These are phyloP conservation scores for Acyrthosiphon pisum DNA, from an alignment of 1,140 invertebrate genomes.

Conservation along the genomic window DNA sequence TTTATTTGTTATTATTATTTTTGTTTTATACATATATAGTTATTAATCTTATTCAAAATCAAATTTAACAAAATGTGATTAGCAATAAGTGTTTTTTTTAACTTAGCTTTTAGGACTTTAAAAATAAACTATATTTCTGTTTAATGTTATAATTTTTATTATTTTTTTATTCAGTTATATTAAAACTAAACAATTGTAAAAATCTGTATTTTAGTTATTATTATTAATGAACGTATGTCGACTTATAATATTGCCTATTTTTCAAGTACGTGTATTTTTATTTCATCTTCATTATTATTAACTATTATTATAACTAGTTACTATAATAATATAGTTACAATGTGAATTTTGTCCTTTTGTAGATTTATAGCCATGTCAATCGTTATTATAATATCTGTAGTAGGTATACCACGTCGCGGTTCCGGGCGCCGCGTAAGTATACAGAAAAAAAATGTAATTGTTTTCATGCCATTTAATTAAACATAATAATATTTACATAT, in stretches of 20 bases:
- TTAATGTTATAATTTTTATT: neutral
- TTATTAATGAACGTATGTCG: neutral
- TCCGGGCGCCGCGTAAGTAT: neutral
- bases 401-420: neutral
- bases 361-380: neutral
- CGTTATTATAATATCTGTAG: neutral
- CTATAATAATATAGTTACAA: neutral
- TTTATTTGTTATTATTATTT: slow-evolving; percentile 7
- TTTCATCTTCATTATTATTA: slow-evolving; percentile 2
- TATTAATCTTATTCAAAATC: neutral
- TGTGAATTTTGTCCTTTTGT: neutral
- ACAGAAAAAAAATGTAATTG: neutral
- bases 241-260: too few relatives aligned
- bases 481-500: neutral
- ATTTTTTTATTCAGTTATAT: slow-evolving; percentile 8
- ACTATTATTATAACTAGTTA: neutral
- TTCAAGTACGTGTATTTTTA: neutral
- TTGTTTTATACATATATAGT: slow-evolving; percentile 18
- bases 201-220: neutral
- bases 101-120: neutral
- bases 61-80: slow-evolving; percentile 18
- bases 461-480: neutral
- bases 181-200: neutral
- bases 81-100: slow-evolving; percentile 9
- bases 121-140: slow-evolving; percentile 2